Conservation (phyloP, 2,113 vertebrate genomes). For the Brachyhypopomus occidentalis region DNA sequence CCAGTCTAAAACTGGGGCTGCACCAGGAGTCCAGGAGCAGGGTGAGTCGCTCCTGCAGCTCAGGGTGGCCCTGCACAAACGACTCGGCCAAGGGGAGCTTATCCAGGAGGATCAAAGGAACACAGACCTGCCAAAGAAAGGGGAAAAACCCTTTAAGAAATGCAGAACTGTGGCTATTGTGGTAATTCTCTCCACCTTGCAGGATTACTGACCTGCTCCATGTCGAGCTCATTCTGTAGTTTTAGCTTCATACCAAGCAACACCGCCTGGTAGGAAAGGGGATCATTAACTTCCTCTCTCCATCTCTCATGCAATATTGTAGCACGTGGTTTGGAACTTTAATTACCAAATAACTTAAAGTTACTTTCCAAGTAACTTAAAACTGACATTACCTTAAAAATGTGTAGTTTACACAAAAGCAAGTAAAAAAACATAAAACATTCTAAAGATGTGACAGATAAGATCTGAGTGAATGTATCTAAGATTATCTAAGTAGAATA, state of each 20-base stretch:
- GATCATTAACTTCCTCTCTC: neutral
- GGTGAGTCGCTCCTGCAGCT: slow-evolving; percentile 78
- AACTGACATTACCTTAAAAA: too few relatives aligned
- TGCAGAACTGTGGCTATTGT: neutral
- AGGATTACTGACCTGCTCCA: slow-evolving; percentile 80
- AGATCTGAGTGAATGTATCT: too few relatives aligned
- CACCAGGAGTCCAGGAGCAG: slow-evolving; percentile 84
- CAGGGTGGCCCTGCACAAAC: slow-evolving; percentile 68
- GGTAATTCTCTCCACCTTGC: neutral
- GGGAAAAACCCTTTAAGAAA: neutral
- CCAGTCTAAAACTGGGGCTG: slow-evolving; percentile 70
- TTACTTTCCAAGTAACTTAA: too few relatives aligned
- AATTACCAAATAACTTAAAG: too few relatives aligned
- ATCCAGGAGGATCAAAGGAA: slow-evolving; percentile 80
- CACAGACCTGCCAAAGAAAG: slow-evolving; percentile 72
- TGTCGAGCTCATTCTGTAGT: slow-evolving; percentile 77
- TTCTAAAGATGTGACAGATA: too few relatives aligned
- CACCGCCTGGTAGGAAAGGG: slow-evolving; percentile 71
- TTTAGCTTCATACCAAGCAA: slow-evolving; percentile 76
- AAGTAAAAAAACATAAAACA: too few relatives aligned
- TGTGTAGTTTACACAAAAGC: too few relatives aligned
- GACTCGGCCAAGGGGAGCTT: slow-evolving; percentile 74
- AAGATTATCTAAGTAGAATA: too few relatives aligned
- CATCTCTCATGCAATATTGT: neutral
- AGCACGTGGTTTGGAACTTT: neutral